phyloP scores from a whole-genome alignment of 1,140 invertebrate species.

The Drosophila yakuba region DNA sequence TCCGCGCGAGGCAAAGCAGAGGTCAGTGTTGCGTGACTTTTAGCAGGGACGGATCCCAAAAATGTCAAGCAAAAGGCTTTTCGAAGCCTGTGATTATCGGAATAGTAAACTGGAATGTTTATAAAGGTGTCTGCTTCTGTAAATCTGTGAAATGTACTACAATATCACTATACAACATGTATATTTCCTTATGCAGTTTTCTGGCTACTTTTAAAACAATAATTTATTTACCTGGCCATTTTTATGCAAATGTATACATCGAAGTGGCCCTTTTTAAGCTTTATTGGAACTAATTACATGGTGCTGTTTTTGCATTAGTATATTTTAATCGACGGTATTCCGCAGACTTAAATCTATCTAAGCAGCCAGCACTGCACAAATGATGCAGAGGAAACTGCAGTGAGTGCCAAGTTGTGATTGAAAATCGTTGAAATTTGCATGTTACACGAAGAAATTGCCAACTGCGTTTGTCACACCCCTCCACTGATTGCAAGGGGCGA shows the following conservation, averaged over 20 bases:
- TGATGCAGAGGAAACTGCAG: constrained; percentile 3
- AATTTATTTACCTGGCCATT: too few species aligned
- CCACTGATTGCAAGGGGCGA: constrained; percentile 66
- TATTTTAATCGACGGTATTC: background rate
- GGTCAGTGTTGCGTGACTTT: constrained; percentile 13
- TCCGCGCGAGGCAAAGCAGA: constrained; percentile 6
- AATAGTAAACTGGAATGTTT: too few species aligned
- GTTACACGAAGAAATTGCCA: constrained; percentile 76
- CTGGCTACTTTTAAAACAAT: too few species aligned
- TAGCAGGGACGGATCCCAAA: background rate
- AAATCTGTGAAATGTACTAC: too few species aligned
- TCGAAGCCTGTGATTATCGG: background rate
- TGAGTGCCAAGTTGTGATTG: constrained; percentile 64
- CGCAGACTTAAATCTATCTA: background rate
- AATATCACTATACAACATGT: too few species aligned
- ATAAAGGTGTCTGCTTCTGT: too few species aligned
- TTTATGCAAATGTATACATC: too few species aligned
- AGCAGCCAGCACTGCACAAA: constrained; percentile 26
- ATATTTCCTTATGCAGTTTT: too few species aligned
- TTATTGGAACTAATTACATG: background rate
- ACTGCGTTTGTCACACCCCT: constrained; percentile 55
- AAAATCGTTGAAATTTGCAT: constrained; percentile 83
- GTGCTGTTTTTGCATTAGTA: background rate
- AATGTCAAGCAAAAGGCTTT: background rate
- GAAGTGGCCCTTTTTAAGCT: background rate